Percentiles rank a stretch among this genome's conserved stretches.
Conservation (phyloP, 2,113 vertebrate genomes). For the Siphamia tubifer region DNA sequence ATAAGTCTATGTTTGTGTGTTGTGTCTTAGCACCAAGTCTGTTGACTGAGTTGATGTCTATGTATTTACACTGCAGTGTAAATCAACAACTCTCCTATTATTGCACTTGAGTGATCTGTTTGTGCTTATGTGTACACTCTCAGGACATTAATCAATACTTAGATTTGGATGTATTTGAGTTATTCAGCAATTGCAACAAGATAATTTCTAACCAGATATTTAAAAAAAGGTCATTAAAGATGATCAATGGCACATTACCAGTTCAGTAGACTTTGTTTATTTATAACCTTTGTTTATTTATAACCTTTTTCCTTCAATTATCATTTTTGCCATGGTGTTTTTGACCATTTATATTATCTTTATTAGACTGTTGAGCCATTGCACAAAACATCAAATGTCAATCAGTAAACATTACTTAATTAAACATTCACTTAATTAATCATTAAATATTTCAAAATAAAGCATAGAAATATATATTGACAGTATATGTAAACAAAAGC, state of each 20-base stretch:
- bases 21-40: background rate
- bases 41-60: background rate
- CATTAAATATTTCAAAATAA: conserved; percentile 42
- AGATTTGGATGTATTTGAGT: background rate
- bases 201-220: conserved; percentile 18
- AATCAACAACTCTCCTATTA: background rate
- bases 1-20: too few relatives aligned
- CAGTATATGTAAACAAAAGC: background rate
- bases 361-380: too few relatives aligned
- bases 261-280: background rate
- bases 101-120: background rate
- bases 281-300: background rate
- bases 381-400: too few relatives aligned
- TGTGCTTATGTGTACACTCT: conserved; percentile 12
- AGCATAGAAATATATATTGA: conserved; percentile 14
- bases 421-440: background rate
- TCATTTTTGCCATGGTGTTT: too few relatives aligned
- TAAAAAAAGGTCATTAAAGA: conserved; percentile 12
- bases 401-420: too few relatives aligned
- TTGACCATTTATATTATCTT: background rate
- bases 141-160: conserved; percentile 27
- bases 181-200: conserved; percentile 7
- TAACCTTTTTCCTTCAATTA: too few relatives aligned
- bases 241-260: background rate
- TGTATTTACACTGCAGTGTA: background rate